These are phyloP conservation scores for Tinamus major DNA, from an alignment of 2,797 vertebrate species.

Conservation along the genomic window DNA sequence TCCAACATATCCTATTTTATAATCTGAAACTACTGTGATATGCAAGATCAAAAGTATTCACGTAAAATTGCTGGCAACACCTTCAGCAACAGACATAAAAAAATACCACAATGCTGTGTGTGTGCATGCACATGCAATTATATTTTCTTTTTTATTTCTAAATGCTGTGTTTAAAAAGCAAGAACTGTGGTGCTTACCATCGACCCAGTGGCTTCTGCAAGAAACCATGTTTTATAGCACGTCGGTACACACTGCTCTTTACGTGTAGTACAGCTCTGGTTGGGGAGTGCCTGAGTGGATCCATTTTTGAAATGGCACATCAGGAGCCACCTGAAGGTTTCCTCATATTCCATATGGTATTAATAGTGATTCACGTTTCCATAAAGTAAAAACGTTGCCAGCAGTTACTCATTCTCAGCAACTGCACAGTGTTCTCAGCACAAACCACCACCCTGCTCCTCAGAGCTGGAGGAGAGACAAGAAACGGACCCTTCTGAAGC, in stretches of 20 bases:
- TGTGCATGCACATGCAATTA: too few species aligned
- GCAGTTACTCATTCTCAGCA: not conserved
- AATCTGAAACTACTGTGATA: not conserved
- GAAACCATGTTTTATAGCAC: not conserved
- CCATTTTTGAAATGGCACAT: not conserved
- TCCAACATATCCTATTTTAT: not conserved
- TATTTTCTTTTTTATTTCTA: too few species aligned
- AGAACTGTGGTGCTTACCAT: not conserved
- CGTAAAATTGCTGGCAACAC: not conserved
- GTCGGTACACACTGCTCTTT: not conserved
- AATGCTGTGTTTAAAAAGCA: not conserved
- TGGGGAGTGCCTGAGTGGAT: not conserved
- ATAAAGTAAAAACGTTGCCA: not conserved
- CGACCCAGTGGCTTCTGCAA: not conserved
- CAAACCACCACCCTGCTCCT: not conserved
- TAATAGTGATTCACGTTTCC: not conserved
- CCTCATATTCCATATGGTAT: not conserved
- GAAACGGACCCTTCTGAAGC: not conserved
- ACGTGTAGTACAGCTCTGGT: not conserved
- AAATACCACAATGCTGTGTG: too few species aligned
- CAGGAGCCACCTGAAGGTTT: not conserved
- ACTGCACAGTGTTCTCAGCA: not conserved
- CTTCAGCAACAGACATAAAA: not conserved
- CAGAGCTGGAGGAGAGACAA: too few species aligned
- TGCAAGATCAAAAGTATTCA: not conserved